These are phyloP conservation scores for Alosa alosa DNA, from an alignment of 2,113 vertebrate species.

Conservation along the genomic window DNA sequence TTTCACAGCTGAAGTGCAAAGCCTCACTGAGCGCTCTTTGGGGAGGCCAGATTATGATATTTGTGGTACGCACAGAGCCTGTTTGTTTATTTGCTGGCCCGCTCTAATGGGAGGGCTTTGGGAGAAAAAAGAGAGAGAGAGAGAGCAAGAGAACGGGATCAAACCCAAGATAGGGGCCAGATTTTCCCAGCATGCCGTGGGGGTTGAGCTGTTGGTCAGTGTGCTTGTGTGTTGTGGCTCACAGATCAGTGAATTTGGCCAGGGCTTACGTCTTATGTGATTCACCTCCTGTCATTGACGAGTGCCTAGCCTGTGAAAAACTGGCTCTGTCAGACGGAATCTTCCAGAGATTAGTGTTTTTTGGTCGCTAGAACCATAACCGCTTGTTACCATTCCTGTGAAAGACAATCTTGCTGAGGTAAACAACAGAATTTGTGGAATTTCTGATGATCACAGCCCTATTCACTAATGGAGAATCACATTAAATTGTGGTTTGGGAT, in stretches of 20 bases:
- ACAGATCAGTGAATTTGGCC: neutral
- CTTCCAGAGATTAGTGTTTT: neutral
- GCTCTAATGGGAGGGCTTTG: constrained; percentile 1
- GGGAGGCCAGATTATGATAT: constrained; percentile 35
- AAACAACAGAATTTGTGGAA: neutral
- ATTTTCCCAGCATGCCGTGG: neutral
- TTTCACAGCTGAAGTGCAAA: constrained; percentile 45
- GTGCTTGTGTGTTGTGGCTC: constrained; percentile 5
- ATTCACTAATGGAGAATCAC: neutral
- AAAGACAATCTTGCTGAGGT: neutral
- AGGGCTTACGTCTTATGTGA: neutral
- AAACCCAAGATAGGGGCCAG: neutral
- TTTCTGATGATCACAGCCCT: neutral
- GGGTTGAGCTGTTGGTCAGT: neutral
- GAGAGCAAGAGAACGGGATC: neutral
- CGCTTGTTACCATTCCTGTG: neutral
- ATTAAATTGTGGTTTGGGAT: constrained; percentile 32
- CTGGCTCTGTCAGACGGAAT: neutral
- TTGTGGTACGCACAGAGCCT: constrained; percentile 41
- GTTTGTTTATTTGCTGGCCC: constrained; percentile 34
- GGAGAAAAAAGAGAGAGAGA: constrained; percentile 6
- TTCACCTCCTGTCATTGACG: neutral
- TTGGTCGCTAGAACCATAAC: neutral
- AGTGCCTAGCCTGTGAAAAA: neutral
- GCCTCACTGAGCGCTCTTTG: constrained; percentile 20